A percentile compares a stretch with the other conserved stretches of the same genome.
These are phyloP conservation scores for Salticus scenicus DNA, from an alignment of 2,888 invertebrate genomes.

Conservation along the genomic window DNA sequence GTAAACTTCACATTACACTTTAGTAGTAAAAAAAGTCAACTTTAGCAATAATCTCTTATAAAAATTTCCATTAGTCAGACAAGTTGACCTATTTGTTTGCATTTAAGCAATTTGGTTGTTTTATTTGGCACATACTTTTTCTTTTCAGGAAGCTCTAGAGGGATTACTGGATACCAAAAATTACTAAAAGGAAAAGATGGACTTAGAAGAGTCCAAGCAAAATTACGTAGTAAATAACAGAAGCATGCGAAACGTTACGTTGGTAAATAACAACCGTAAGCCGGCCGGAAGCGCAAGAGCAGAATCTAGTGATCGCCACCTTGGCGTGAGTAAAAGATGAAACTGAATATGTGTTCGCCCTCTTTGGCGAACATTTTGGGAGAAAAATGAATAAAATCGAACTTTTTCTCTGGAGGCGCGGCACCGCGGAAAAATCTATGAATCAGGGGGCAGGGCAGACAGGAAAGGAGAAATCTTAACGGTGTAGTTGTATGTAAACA, in stretches of 20 bases:
- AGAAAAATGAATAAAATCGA: not conserved
- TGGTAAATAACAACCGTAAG: slow-evolving; percentile 54
- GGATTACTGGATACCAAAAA: not conserved
- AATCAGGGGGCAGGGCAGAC: not conserved
- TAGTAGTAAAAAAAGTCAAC: not conserved
- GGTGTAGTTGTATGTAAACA: not conserved
- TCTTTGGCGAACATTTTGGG: slow-evolving; percentile 9
- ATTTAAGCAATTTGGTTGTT: not conserved
- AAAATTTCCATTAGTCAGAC: not conserved
- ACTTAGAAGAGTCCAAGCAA: not conserved
- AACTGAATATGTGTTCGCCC: slow-evolving; percentile 10
- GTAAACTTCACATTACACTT: not conserved
- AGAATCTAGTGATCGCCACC: slow-evolving; percentile 64
- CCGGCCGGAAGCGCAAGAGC: slow-evolving; percentile 65
- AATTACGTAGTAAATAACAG: slow-evolving; percentile 54
- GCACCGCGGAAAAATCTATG: not conserved
- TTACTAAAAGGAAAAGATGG: not conserved
- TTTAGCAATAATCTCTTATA: not conserved
- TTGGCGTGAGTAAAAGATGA: slow-evolving; percentile 1
- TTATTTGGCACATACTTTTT: slow-evolving; percentile 3
- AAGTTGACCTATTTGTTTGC: not conserved
- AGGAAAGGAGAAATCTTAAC: not conserved
- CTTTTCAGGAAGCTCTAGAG: not conserved
- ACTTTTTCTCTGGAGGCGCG: not conserved
- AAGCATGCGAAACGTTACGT: slow-evolving; percentile 31